These are phyloP conservation scores for Bovichtus diacanthus DNA, from an alignment of 2,797 vertebrate genomes.

Conservation along the genomic window DNA sequence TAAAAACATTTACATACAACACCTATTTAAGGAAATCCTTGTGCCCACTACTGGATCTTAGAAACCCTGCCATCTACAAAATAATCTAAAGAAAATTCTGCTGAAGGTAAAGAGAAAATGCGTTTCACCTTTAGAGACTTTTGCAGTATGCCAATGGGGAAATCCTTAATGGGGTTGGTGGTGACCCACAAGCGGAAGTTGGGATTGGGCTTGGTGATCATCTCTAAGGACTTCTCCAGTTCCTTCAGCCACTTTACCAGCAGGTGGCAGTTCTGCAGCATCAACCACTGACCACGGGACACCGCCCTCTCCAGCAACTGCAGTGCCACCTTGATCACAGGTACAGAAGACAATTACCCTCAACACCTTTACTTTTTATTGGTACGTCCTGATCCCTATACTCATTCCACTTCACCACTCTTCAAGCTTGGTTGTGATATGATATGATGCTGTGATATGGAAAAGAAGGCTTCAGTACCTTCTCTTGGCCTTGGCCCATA, in stretches of 20 bases:
- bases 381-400: background rate
- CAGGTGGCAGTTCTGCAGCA: slow-evolving; percentile 98
- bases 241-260: slow-evolving; percentile 93
- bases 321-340: slow-evolving; percentile 87
- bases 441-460: background rate
- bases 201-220: slow-evolving; percentile 89
- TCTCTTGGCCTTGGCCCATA: slow-evolving; percentile 98
- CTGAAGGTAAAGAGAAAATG: slow-evolving; percentile 1
- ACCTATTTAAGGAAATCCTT: background rate
- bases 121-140: slow-evolving; percentile 92
- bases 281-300: slow-evolving; percentile 92
- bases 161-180: slow-evolving; percentile 93
- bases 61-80: background rate
- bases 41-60: background rate
- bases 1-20: background rate
- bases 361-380: background rate
- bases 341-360: background rate
- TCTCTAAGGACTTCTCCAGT: slow-evolving; percentile 94
- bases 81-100: background rate
- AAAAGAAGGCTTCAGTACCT: slow-evolving; percentile 79
- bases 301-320: slow-evolving; percentile 89
- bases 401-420: background rate
- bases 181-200: slow-evolving; percentile 97
- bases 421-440: no score
- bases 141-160: slow-evolving; percentile 95